phyloP scores from a whole-genome alignment of 2,797 vertebrate species.

The Chelon auratus region DNA sequence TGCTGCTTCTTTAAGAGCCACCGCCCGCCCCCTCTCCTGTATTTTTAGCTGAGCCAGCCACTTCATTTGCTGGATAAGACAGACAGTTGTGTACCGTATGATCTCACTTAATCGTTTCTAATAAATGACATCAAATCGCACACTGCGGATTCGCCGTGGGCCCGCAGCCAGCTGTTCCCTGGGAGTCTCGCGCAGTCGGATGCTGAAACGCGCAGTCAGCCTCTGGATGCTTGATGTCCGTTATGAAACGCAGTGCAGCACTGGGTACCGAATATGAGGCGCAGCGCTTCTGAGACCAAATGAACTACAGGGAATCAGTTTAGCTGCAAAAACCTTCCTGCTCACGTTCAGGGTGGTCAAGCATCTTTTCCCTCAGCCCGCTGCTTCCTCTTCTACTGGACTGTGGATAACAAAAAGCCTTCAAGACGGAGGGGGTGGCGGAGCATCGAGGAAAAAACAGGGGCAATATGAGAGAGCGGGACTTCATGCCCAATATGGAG shows the following conservation, averaged over 20 bases:
- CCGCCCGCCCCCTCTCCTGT: conserved; percentile 83
- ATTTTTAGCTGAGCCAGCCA: conserved; percentile 87
- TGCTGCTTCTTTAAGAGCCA: conserved; percentile 86
- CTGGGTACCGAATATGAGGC: conserved; percentile 62
- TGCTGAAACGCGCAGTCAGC: conserved; percentile 68
- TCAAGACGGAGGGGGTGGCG: conserved; percentile 94
- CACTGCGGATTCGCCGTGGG: conserved; percentile 62
- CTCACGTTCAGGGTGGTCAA: conserved; percentile 50
- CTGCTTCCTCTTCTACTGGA: conserved; percentile 73
- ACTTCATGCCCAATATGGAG: conserved; percentile 94
- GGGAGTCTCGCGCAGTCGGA: conserved; percentile 63
- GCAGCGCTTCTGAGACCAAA: conserved; percentile 57
- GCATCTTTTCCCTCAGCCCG: conserved; percentile 45
- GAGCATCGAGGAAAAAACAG: conserved; percentile 94
- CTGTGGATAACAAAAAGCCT: conserved; percentile 79
- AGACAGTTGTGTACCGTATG: conserved; percentile 78
- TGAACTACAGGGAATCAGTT: conserved; percentile 62
- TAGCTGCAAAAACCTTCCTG: conserved; percentile 45
- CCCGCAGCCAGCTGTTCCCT: conserved; percentile 57
- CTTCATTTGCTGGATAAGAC: conserved; percentile 83
- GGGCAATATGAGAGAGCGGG: conserved; percentile 95
- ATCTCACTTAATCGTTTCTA: conserved; percentile 74
- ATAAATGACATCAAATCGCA: conserved; percentile 75
- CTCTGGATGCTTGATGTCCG: conserved; percentile 66
- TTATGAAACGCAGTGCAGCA: conserved; percentile 76